Base-by-base conservation (phyloP, 2,888 invertebrate species). In the Drosophila hamatofila region DNA sequence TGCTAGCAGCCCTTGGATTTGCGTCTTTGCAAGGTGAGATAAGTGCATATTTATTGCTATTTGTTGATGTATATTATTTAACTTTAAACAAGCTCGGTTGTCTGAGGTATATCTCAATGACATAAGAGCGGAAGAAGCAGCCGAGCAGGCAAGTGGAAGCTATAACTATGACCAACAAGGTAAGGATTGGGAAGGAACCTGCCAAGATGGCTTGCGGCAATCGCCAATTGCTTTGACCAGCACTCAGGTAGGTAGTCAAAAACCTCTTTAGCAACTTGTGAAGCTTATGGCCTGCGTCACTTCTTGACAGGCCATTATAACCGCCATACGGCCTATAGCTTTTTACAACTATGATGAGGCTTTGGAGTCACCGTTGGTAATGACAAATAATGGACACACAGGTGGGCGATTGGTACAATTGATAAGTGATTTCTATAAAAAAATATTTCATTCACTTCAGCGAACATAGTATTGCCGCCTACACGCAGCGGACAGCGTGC, bases 301-400 rank as follows among this genome's bases (percentile, higher is more conserved):
- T 16, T 11, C 12, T n/a, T 11, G 4, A 7, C 44, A 91, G 91
- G 46, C 80, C 0, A 46, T 58, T 3, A 1, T 21, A 0, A 9
- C 21, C 1, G 27, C 66, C 2, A 54, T 83, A 11, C 60, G 65
- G 0, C 79, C 80, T 0, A 61, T 91, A 16, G 62, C 58, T 1
- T 91, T 91, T 25, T 16, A 52, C 35, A 94, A 95, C 30, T 96
- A 95, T 91, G 94, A 95, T 81, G 94, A 95, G 89, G 14, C 77
- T 0, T 92, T 96, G 33, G 94, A 94, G 3, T 93, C 94, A 2
- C 94, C 95, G 0, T 90, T 96, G 7, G 93, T 93, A 4, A 92
- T 95, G 48, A 94, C 93, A 14, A 96, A 96, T 83, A 96, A 95
- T 81, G 96, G 96, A 8, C 95, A 96, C 91, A 95, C 96, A 84